Evolutionary conservation across 2,888 invertebrate genomes (phyloP).

Genomic region (Amphiduros pacificus): DNA sequence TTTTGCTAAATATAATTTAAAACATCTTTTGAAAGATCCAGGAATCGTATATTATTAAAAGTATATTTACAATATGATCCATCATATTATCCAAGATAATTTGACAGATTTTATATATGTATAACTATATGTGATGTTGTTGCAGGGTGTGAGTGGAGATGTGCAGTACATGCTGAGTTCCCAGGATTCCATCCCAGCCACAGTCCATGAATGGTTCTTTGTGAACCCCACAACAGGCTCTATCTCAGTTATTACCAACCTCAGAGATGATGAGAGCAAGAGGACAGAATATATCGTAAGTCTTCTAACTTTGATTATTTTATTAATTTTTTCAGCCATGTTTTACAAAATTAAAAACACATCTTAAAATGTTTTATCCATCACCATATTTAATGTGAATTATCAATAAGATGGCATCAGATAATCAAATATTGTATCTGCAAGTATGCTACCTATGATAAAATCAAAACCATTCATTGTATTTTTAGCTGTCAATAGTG

Average conservation of each 20-base stretch:
- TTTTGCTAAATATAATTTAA: no score
- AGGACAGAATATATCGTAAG: constrained; percentile 33
- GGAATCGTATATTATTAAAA: no score
- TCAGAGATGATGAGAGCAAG: constrained; percentile 31
- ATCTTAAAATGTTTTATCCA: no score
- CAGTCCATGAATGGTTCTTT: constrained; percentile 78
- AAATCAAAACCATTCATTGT: neutral
- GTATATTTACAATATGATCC: neutral
- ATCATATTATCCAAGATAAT: neutral
- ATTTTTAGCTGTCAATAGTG: constrained; percentile 35
- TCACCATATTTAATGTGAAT: no score
- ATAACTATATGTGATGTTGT: neutral
- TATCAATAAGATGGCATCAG: no score
- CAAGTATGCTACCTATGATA: no score
- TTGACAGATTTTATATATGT: neutral
- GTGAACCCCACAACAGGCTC: constrained; percentile 80
- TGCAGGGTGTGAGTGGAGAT: constrained; percentile 42
- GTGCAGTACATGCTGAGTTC: constrained; percentile 36
- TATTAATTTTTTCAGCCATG: no score
- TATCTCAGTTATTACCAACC: constrained; percentile 35
- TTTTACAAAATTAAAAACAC: no score
- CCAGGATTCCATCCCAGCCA: constrained; percentile 53
- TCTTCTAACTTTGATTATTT: no score
- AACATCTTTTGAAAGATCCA: no score
- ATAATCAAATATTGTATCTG: no score